Base-by-base conservation (phyloP, 1,140 invertebrate species). In the Artemia franciscana region DNA sequence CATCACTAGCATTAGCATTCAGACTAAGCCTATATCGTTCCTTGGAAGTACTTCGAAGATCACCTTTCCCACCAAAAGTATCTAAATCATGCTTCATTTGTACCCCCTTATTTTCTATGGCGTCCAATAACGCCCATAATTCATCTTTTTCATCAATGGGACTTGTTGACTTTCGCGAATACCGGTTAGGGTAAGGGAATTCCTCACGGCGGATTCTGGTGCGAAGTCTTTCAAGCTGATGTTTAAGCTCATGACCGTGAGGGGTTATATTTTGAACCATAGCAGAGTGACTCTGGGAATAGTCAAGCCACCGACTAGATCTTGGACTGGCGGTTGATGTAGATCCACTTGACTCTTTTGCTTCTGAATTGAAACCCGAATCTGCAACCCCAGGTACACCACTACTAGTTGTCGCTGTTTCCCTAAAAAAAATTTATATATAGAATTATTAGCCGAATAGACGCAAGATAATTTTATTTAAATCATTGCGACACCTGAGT, bases 111-210 rank as follows among this genome's bases (percentile, higher is more conserved):
- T 82, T 74, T 65, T 90, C 85, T 66, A 89, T 89, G 65, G 87
- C 82, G 69, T 91, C 86, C 60, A 91, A 75, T 25, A 90, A 75
- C 66, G 85, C 84, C 80, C 84, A 86, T 9, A 90, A 75, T 68
- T 91, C 87, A 69, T 88, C 86, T 70, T 88, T 85, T 18, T 64
- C 63, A 18, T 64, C 66, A 18, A 64, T 60, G 15, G 3, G 25
- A 3, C 12, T 51, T 18, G 39, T 15, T 2, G 39, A 51, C 21
- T 51, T 51, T 51, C 39, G 39, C 12, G 3, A 18, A 15, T 15
- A 51, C 21, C 39, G 39, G 39, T 51, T 12, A 15, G 39, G 39
- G 39, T 12, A 51, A 18, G 39, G 39, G 21, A 51, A 51, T 18
- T 51, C 39, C 39, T 51, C 39, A 12, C 39, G 12, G 12, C 39